Percentiles rank a stretch among this genome's conserved stretches.
These are phyloP conservation scores for Desmophyllum pertusum DNA, from an alignment of 92 coral and sea anemone species.

Conservation along the genomic window DNA sequence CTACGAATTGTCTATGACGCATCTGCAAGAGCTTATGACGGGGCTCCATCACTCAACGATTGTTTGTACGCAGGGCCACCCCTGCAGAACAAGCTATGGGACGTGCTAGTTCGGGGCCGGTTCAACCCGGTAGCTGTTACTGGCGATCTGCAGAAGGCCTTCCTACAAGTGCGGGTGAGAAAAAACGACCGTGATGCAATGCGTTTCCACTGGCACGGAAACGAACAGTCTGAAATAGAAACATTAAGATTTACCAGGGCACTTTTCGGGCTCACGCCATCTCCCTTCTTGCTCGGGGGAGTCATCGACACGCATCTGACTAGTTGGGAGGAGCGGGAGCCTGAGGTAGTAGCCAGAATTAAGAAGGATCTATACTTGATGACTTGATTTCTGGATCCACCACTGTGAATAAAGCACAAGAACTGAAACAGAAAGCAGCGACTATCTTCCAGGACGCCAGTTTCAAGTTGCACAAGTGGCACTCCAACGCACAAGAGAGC, in stretches of 20 bases:
- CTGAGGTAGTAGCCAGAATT: slow-evolving; percentile 43
- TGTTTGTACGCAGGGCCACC: slow-evolving; percentile 51
- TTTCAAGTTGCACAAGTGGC: no score
- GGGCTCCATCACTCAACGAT: no score
- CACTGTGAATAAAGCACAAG: no score
- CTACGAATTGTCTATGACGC: no score
- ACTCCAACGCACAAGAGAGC: no score
- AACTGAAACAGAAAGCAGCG: no score
- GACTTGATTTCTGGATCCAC: slow-evolving; percentile 46
- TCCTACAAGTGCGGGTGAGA: slow-evolving; percentile 45
- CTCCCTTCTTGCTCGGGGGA: slow-evolving; percentile 57
- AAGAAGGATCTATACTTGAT: slow-evolving; percentile 54
- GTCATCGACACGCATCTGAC: slow-evolving; percentile 29
- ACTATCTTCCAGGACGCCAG: no score
- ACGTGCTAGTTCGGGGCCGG: slow-evolving; percentile 33
- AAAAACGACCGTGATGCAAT: slow-evolving; percentile 46
- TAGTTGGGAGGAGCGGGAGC: slow-evolving; percentile 46
- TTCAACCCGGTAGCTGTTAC: slow-evolving; percentile 40
- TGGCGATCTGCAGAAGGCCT: slow-evolving; percentile 52
- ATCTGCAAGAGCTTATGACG: no score
- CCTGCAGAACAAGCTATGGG: slow-evolving; percentile 56
- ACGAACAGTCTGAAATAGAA: slow-evolving; percentile 13
- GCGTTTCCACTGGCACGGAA: slow-evolving; percentile 27
- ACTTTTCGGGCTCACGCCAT: slow-evolving; percentile 37
- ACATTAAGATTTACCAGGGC: slow-evolving; percentile 55